phyloP scores from a whole-genome alignment of 2,888 invertebrate genomes.

The Ophioninae sp. region DNA sequence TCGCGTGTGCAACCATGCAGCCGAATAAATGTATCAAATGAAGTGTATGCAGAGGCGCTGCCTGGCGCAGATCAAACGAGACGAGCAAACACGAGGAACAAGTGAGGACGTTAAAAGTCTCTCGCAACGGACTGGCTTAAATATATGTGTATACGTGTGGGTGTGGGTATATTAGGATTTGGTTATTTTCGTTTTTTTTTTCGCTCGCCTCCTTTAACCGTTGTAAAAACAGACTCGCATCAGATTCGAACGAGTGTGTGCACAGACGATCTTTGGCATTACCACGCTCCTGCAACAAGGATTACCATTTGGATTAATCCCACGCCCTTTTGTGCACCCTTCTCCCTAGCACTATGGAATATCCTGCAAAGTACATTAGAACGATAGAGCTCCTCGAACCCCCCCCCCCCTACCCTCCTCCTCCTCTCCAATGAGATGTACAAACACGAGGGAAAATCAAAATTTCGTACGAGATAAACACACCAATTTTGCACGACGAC shows the following conservation, averaged over 20 bases:
- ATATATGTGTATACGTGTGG: not conserved
- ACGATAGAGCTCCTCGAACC: conserved; percentile 36
- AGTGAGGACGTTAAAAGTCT: conserved; percentile 72
- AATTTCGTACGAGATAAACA: conserved; percentile 46
- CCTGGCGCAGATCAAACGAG: conserved; percentile 78
- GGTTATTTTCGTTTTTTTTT: conserved; percentile 30
- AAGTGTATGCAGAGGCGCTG: conserved; percentile 66
- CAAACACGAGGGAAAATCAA: conserved; percentile 76
- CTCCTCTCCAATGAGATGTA: conserved; percentile 61
- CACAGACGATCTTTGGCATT: conserved; percentile 52
- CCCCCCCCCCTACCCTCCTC: not conserved
- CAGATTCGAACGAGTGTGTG: conserved; percentile 56
- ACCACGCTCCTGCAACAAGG: conserved; percentile 77
- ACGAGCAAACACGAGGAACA: conserved; percentile 78
- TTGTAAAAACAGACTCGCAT: conserved; percentile 76
- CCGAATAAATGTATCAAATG: conserved; percentile 73
- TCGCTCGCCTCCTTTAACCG: conserved; percentile 64
- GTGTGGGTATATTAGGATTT: not conserved
- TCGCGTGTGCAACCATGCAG: conserved; percentile 38
- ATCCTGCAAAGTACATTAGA: conserved; percentile 54
- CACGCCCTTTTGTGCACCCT: conserved; percentile 61
- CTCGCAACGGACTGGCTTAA: not conserved
- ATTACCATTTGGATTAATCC: conserved; percentile 79
- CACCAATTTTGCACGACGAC: conserved; percentile 71
- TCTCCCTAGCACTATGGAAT: conserved; percentile 39